Base-by-base conservation (phyloP, 2,888 invertebrate species). In the Parnassius mnemosyne region DNA sequence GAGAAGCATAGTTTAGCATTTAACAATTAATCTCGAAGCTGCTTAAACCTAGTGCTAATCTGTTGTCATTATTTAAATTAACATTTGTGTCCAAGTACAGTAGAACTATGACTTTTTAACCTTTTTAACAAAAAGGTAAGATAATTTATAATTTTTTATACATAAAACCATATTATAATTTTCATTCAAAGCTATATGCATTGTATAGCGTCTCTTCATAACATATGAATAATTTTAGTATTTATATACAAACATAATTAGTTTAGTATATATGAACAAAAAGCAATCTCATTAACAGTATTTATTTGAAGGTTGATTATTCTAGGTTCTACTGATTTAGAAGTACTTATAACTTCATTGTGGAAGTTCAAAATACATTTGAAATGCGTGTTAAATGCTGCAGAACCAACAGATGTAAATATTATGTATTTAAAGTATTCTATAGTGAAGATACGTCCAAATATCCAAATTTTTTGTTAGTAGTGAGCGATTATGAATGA, bases 1-100 rank as follows among this genome's bases (percentile, higher is more conserved):
- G 88, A 81, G 69, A 81, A 80, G 85, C 87, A 83, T 80, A 89
- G 89, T 81, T 81, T 81, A 82, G 85, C 82, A 83, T 80, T 83
- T 84, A 86, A 79, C 70, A 81, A 77, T 74, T 71, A 78, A 76
- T 79, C 83, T 78, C 74, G 78, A 81, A 69, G 70, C 73, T 72
- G 63, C 63, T 74, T 73, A 66, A 81, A 60, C 43, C 60, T 88
- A 89, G 87, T 84, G 88, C 87, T 85, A 78, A 69, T 72, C 65
- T 70, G 79, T 65, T 78, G 71, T 77, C 61, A 73, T 70, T 72
- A 74, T 79, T 76, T 70, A 65, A 80, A 70, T 75, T 69, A 69
- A 72, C 69, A 71, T 72, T 76, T 73, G 62, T 79, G 75, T 78
- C 71, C 69, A 71, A 76, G 56, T 60, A 63, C 71, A 74, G 74